These are phyloP conservation scores for Spongia lamella DNA, from an alignment of 37 sponge, comb jelly and placozoan genomes.

Conservation along the genomic window DNA sequence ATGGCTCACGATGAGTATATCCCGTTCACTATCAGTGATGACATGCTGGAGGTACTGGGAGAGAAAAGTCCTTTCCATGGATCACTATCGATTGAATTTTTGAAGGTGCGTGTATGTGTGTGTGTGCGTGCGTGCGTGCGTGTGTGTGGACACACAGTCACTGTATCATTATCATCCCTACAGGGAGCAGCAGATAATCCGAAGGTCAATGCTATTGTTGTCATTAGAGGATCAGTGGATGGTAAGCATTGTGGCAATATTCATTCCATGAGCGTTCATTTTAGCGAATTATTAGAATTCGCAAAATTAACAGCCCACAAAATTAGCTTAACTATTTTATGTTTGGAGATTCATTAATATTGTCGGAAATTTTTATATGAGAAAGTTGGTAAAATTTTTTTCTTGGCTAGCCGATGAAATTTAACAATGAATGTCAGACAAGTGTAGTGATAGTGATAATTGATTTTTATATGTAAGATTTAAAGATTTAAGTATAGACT, in stretches of 20 bases:
- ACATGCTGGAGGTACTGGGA: conserved; percentile 53
- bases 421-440: too few species aligned
- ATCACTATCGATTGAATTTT: conserved; percentile 74
- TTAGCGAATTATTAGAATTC: too few species aligned
- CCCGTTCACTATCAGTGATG: conserved; percentile 69
- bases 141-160: neutral
- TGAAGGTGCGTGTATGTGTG: conserved; percentile 63
- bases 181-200: conserved; percentile 93
- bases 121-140: neutral
- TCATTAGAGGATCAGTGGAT: conserved; percentile 66
- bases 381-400: too few species aligned
- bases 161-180: neutral
- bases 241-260: conserved; percentile 42
- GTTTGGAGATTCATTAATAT: too few species aligned
- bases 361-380: too few species aligned
- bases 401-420: too few species aligned
- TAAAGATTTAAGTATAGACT: too few species aligned
- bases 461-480: too few species aligned
- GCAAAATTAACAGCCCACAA: too few species aligned
- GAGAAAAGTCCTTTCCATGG: conserved; percentile 74
- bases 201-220: conserved; percentile 90
- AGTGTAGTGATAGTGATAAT: too few species aligned
- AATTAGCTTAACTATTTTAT: too few species aligned
- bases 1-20: conserved; percentile 86
- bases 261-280: too few species aligned